Evolutionary conservation across 1,140 invertebrate genomes (phyloP).

Genomic region (Elymnias hypermnestra): DNA sequence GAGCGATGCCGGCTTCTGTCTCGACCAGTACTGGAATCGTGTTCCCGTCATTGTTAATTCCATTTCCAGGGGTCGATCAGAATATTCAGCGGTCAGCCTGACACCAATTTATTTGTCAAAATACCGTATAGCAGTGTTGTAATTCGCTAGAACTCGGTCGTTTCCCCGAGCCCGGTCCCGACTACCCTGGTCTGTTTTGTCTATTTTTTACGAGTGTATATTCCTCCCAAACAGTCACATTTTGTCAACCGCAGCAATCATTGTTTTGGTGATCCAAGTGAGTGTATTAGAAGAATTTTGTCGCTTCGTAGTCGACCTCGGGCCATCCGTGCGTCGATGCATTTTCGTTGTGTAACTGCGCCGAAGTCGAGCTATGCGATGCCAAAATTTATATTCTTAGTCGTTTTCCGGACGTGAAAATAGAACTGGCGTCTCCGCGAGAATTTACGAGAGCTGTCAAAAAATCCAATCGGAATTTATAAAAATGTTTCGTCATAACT

Average conservation of each 20-base stretch:
- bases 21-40: slow-evolving; percentile 5
- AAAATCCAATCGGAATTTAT: slow-evolving; percentile 33
- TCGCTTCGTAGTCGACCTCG: slow-evolving; percentile 62
- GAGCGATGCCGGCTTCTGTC: background rate
- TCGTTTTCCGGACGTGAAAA: slow-evolving; percentile 13
- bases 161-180: too few species aligned
- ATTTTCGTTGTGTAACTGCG: slow-evolving; percentile 69
- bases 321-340: slow-evolving; percentile 46
- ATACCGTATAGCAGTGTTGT: too few species aligned
- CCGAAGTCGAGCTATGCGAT: slow-evolving; percentile 56
- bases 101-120: slow-evolving; percentile 71
- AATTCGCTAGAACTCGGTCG: too few species aligned
- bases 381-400: slow-evolving; percentile 44
- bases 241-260: too few species aligned
- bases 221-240: too few species aligned
- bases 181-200: slow-evolving; percentile 38
- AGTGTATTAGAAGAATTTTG: slow-evolving; percentile 45
- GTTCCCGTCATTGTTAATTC: slow-evolving; percentile 12
- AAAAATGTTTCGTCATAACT: slow-evolving; percentile 1
- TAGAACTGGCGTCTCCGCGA: slow-evolving; percentile 4
- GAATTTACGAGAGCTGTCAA: slow-evolving; percentile 30
- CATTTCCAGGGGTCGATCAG: too few species aligned
- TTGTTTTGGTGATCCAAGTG: slow-evolving; percentile 31
- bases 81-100: too few species aligned
- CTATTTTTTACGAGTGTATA: too few species aligned